phyloP scores from a whole-genome alignment of 2,113 vertebrate species.

The Andinoacara biseriatus region DNA sequence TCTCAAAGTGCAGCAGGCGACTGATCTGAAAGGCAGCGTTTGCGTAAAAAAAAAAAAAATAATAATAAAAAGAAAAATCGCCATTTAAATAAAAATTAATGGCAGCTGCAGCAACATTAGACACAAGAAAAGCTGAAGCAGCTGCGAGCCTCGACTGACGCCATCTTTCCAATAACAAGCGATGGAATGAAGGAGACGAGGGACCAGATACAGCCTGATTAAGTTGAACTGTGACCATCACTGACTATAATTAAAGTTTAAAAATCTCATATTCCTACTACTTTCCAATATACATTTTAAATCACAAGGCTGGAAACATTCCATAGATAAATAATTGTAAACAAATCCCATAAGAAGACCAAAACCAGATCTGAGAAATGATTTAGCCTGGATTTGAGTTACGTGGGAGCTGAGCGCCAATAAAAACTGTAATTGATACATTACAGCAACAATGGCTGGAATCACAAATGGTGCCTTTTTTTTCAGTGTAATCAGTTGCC shows the following conservation, averaged over 20 bases:
- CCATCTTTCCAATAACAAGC: not conserved
- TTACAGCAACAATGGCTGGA: not conserved
- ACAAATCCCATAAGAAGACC: not conserved
- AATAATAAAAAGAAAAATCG: fast-evolving
- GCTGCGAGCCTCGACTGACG: fast-evolving
- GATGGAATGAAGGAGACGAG: not conserved
- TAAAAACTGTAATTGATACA: too few species aligned
- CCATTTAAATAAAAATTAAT: not conserved
- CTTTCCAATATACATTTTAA: not conserved
- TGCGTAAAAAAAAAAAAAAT: not conserved
- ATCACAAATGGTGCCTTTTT: not conserved
- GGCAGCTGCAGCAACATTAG: not conserved
- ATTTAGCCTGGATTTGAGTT: not conserved
- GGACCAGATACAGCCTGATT: not conserved
- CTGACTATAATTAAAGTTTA: not conserved
- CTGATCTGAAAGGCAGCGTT: not conserved
- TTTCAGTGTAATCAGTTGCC: not conserved
- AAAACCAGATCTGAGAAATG: not conserved
- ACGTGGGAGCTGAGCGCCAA: not conserved
- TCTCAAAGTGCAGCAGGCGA: slow-evolving; percentile 3
- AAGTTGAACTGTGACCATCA: not conserved
- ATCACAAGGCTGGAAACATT: not conserved
- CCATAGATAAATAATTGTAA: not conserved
- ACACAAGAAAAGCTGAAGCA: slow-evolving; percentile 3
- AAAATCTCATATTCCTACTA: not conserved